Evolutionary conservation across 2,113 vertebrate species (phyloP).

Genomic region (Alectura lathami): DNA sequence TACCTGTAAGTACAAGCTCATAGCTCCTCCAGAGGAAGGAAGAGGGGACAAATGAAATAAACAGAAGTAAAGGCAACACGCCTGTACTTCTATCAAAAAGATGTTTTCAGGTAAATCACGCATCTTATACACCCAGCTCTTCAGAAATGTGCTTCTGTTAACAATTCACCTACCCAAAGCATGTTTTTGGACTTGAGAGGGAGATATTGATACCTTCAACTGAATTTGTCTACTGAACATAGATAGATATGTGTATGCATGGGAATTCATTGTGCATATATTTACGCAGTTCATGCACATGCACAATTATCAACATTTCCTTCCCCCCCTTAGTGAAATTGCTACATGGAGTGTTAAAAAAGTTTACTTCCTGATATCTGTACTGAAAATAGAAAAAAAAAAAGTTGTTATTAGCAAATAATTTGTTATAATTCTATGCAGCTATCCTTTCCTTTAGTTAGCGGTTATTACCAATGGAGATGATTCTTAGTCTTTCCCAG

Average conservation of each 20-base stretch:
- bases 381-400: not conserved
- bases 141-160: not conserved
- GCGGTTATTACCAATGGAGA: conserved; percentile 35
- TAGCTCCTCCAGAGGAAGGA: not conserved
- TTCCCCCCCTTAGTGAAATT: not conserved
- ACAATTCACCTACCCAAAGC: not conserved
- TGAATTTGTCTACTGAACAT: not conserved
- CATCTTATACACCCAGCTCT: not conserved
- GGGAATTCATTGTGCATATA: not conserved
- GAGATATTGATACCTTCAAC: not conserved
- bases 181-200: not conserved
- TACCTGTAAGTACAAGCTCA: not conserved
- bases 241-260: not conserved
- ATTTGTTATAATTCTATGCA: conserved; percentile 19
- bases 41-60: not conserved
- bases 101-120: not conserved
- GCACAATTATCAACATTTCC: not conserved
- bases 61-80: not conserved
- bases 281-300: not conserved
- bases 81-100: not conserved
- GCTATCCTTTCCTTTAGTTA: conserved; percentile 56
- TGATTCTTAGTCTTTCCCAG: conserved; percentile 70
- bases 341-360: not conserved
- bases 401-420: conserved; percentile 2
- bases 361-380: not conserved